Evolutionary conservation across 2,797 vertebrate genomes (phyloP), one percentile per base, ranked within the genome.

Genomic region (Ammospiza maritima): DNA sequence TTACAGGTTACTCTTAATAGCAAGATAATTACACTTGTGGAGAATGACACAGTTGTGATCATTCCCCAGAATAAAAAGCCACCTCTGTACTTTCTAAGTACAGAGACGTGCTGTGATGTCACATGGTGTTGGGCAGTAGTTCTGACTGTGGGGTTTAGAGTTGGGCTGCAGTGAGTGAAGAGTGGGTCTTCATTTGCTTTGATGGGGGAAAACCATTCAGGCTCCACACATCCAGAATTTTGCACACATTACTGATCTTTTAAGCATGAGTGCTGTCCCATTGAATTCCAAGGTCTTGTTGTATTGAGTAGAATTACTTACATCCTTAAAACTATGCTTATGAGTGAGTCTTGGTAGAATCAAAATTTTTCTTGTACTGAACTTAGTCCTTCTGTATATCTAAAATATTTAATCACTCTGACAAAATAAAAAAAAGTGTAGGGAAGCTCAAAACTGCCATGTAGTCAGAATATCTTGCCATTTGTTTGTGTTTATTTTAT

Each of bases 31-130:
- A 45, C 38, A 22, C 19, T 56, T 62, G 16, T 34, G 36, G 22
- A 72, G 73, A 73, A 58, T 62, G 44, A 53, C 71, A 88, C 4
- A 16, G 25, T 11, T 84, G 54, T 67, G 60, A 45, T 67, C 36
- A 29, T 67, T 91, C 27, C 45, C n/a, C 62, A 60, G 70, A 90
- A 76, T 30, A 76, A 90, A 93, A 93, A 58, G 26, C 36, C 53
- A 56, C 42, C 51, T 76, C 91, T 93, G 23, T 84, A 58, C 53
- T 66, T 66, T 48, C 30, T 44, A 19, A 73, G 54, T 66, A 48
- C 30, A 38, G 48, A 32, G 62, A 10, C 26, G 2, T 11, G 27
- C 57, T 6, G 0, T 26, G 32, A 4, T 47, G 38, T 81, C 12
- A 5, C 1, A 0, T 44, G 47, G 30, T 57, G 38, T 27, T 81